Percentiles rank a stretch among this genome's conserved stretches.
Conservation (phyloP, 64 coral and sea anemone genomes). For the Actinia tenebrosa region DNA sequence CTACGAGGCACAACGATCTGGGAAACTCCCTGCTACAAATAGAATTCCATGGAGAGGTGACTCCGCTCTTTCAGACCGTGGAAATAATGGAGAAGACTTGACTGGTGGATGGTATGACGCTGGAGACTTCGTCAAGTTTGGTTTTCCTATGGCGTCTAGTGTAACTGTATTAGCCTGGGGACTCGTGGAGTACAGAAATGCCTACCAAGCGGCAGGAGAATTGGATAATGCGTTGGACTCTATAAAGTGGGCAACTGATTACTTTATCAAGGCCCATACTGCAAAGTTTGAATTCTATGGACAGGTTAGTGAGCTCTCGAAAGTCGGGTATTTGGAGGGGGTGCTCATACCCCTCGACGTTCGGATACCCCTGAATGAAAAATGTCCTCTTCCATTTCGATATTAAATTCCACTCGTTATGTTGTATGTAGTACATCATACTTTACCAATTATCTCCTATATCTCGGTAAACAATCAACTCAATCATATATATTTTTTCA, state of each 20-base stretch:
- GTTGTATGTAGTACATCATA: too few relatives aligned
- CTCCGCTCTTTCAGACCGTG: slow-evolving; percentile 58
- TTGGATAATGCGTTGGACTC: slow-evolving; percentile 54
- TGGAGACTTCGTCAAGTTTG: slow-evolving; percentile 96
- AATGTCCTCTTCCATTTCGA: too few relatives aligned
- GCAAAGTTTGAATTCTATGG: slow-evolving; percentile 80
- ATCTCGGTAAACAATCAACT: too few relatives aligned
- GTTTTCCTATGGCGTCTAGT: slow-evolving; percentile 79
- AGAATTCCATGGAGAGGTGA: slow-evolving; percentile 84
- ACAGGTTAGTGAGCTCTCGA: slow-evolving; percentile 38
- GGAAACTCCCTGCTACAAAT: slow-evolving; percentile 68
- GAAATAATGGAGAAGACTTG: slow-evolving; percentile 61
- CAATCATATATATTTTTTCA: too few relatives aligned
- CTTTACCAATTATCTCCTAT: too few relatives aligned
- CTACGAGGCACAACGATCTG: slow-evolving; percentile 93
- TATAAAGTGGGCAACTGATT: slow-evolving; percentile 92
- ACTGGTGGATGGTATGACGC: slow-evolving; percentile 98
- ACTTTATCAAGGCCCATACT: slow-evolving; percentile 88
- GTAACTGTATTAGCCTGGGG: slow-evolving; percentile 77
- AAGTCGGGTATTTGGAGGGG: not conserved
- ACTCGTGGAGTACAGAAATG: slow-evolving; percentile 64
- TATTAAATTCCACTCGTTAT: too few relatives aligned
- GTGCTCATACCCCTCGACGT: too few relatives aligned
- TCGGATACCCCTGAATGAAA: too few relatives aligned
- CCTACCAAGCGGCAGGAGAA: slow-evolving; percentile 62